Conservation (phyloP, 1,140 invertebrate genomes). For the Hetaerina americana region DNA sequence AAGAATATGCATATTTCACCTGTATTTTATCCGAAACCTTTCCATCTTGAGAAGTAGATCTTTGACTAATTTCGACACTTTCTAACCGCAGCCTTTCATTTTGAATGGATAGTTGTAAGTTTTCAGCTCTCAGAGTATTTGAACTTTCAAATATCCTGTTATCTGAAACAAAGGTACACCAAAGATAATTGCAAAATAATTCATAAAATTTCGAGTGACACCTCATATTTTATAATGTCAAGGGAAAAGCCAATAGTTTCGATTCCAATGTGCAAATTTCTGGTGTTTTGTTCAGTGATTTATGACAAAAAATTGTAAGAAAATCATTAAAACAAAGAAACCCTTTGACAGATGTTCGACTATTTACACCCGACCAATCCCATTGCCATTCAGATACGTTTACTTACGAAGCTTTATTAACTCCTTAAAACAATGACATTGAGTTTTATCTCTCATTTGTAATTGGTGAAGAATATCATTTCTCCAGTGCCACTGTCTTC, state of each 20-base stretch:
- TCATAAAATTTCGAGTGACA: neutral
- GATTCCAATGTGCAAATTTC: neutral
- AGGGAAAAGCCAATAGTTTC: neutral
- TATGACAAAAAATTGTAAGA: neutral
- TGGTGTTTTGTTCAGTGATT: neutral
- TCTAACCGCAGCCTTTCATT: slow-evolving; percentile 64
- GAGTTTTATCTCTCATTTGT: slow-evolving; percentile 39
- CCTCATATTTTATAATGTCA: neutral
- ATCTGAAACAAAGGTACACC: slow-evolving; percentile 43
- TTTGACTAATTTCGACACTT: slow-evolving; percentile 28
- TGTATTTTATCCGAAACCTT: slow-evolving; percentile 25
- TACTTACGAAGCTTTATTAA: slow-evolving; percentile 45
- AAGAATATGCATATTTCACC: too few species aligned
- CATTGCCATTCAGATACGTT: slow-evolving; percentile 1
- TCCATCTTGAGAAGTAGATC: slow-evolving; percentile 23
- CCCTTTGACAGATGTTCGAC: neutral
- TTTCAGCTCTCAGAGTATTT: slow-evolving; percentile 62
- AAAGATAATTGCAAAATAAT: neutral
- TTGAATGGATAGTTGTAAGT: slow-evolving; percentile 66
- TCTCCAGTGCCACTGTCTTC: slow-evolving; percentile 31
- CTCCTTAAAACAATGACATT: slow-evolving; percentile 44
- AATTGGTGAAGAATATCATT: slow-evolving; percentile 39
- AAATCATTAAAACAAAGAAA: neutral
- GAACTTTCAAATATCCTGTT: slow-evolving; percentile 74
- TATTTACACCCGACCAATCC: neutral